Evolutionary conservation across 2,113 vertebrate genomes (phyloP).

Genomic region (Ailuropoda melanoleuca): DNA sequence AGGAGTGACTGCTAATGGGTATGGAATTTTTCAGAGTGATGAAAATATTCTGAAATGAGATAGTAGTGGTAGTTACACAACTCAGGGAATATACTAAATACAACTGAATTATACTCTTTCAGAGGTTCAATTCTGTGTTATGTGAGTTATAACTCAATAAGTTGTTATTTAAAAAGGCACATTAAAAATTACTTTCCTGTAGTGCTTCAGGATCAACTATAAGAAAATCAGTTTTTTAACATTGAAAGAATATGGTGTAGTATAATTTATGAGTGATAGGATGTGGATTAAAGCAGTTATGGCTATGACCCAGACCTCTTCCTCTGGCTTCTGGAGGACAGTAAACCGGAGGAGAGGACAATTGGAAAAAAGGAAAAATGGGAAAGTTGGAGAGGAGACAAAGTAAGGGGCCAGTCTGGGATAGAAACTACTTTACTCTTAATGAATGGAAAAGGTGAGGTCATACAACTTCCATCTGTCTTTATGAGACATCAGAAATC

Average conservation of each 20-base stretch:
- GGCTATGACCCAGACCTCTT: background rate
- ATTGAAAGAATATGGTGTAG: background rate
- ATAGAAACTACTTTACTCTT: background rate
- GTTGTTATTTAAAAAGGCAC: background rate
- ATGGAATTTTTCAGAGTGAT: background rate
- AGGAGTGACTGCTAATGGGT: background rate
- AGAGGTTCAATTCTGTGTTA: background rate
- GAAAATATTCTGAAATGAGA: slow-evolving; percentile 42
- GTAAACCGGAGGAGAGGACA: background rate
- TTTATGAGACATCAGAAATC: background rate
- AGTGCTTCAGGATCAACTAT: background rate
- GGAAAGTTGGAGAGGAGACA: background rate
- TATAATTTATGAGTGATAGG: background rate
- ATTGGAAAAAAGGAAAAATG: background rate
- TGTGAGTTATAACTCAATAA: background rate
- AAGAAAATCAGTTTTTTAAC: slow-evolving; percentile 10
- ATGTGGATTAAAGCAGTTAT: background rate
- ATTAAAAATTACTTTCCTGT: background rate
- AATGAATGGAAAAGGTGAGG: background rate
- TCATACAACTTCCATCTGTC: background rate
- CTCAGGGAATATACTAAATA: background rate
- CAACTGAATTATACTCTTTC: background rate
- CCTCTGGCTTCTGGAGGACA: background rate
- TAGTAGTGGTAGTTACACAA: background rate
- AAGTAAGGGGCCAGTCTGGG: background rate